Conservation (phyloP, 2,888 invertebrate genomes). For the Leptopilina myrica region DNA sequence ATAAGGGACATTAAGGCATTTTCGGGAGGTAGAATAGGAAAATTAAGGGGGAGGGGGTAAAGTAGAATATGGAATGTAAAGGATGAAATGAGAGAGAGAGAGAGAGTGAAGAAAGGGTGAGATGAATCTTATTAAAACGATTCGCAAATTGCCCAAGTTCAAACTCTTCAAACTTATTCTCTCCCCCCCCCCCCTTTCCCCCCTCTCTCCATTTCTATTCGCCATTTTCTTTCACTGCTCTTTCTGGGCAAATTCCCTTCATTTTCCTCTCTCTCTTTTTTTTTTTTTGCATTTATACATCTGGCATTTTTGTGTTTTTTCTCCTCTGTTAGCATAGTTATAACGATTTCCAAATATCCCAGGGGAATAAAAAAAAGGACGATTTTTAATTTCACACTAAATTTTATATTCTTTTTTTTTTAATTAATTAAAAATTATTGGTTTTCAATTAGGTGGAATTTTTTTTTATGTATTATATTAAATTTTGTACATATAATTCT, state of each 20-base stretch:
- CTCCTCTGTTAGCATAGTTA: slow-evolving; percentile 12
- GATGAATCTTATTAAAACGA: slow-evolving; percentile 58
- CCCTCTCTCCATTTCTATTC: not conserved
- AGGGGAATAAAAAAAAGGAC: not conserved
- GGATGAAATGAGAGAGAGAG: not conserved
- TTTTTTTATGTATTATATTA: too few species aligned
- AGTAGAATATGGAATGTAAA: slow-evolving; percentile 29
- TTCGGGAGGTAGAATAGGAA: not conserved
- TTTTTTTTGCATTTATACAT: slow-evolving; percentile 24
- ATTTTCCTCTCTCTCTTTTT: not conserved
- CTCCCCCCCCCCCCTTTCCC: slow-evolving; percentile 48
- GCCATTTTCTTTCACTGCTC: slow-evolving; percentile 30
- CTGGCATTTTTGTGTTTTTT: not conserved
- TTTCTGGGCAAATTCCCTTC: slow-evolving; percentile 7
- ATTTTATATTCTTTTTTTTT: too few species aligned
- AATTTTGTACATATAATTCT: too few species aligned
- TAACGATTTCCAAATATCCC: slow-evolving; percentile 3
- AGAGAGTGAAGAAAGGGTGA: slow-evolving; percentile 23
- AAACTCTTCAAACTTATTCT: slow-evolving; percentile 67
- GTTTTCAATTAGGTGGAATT: too few species aligned
- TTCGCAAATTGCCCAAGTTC: slow-evolving; percentile 63
- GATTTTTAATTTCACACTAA: not conserved
- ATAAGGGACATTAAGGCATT: slow-evolving; percentile 53
- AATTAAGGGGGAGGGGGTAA: not conserved
- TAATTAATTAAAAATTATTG: too few species aligned